Conservation (phyloP, 2,113 vertebrate species). For the Scomber colias region DNA sequence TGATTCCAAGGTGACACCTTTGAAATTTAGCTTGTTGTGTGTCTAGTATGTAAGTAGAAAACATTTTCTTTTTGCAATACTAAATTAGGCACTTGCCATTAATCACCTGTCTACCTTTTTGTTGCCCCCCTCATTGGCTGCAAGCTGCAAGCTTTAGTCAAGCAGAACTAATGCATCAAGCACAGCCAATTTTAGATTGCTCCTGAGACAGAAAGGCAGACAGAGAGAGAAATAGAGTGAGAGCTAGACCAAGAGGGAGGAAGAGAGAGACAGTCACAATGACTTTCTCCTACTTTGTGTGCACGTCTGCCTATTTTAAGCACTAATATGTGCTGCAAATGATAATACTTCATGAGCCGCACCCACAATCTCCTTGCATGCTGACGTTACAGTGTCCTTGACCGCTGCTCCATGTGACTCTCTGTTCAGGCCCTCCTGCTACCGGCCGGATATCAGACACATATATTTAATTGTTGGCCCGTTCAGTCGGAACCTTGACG, state of each 20-base stretch:
- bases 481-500: conserved; percentile 18
- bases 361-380: conserved; percentile 11
- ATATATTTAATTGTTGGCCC: conserved; percentile 32
- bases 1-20: neutral
- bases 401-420: conserved; percentile 16
- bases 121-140: conserved; percentile 35
- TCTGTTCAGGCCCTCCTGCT: neutral
- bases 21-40: neutral
- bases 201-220: conserved; percentile 52
- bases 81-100: conserved; percentile 26
- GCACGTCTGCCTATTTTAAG: conserved; percentile 58
- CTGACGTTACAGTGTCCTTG: conserved; percentile 58
- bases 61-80: conserved; percentile 15
- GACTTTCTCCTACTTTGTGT: conserved; percentile 39
- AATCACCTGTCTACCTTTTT: conserved; percentile 42
- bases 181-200: conserved; percentile 68
- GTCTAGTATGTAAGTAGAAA: neutral
- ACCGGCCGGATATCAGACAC: conserved; percentile 20
- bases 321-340: conserved; percentile 37
- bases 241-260: conserved; percentile 32
- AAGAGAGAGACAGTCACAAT: conserved; percentile 31
- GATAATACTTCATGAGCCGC: conserved; percentile 27
- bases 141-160: conserved; percentile 40
- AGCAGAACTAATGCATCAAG: conserved; percentile 55
- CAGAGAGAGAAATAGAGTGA: conserved; percentile 24